Base-by-base conservation (phyloP, 2,113 vertebrate genomes). In the Phylloscopus whistleri region DNA sequence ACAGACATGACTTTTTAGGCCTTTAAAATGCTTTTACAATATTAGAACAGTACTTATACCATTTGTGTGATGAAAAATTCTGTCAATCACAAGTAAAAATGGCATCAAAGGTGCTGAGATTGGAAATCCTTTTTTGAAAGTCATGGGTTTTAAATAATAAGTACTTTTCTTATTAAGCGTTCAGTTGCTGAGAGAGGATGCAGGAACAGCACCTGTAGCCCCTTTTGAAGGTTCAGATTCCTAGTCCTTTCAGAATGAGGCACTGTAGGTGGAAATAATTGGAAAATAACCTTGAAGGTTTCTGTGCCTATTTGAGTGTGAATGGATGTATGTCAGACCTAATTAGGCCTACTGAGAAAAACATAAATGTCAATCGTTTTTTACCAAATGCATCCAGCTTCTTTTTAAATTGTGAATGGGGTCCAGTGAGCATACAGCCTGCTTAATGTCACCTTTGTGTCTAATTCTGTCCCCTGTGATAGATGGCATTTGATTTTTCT, bases 301-400 rank as follows among this genome's bases (percentile, higher is more conserved):
- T 94, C 66, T 90, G 49, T 91, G 88, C 63, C 70, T 80, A 49
- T 90, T 90, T 94, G 92, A 94, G 94, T 96, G 92, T 92, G 95
- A 93, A 96, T 94, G 82, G 92, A 92, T 93, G 49, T 68, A 26
- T 76, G 92, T 95, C 94, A 96, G 90, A 88, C 70, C 75, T 96
- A 93, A 96, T 94, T 94, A 96, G 75, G 79, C 84, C 94, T 93
- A 41, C 90, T 76, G 94, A 95, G 95, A 66, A 79, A 96, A 94
- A 94, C 70, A 43, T 89, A 94, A 95, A 95, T 93, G 87, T 93
- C 93, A 94, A 21, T 88, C 0, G 26, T 33, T 85, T 93, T 73
- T 85, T 77, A 58, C 67, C 91, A 89, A 79, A 85, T 79, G 68
- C 75, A 94, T 79, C 37, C 46, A 67, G 35, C 53, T 89, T 76